Base-by-base conservation (phyloP, 2,113 vertebrate genomes). In the Rhynchomys soricoides region DNA sequence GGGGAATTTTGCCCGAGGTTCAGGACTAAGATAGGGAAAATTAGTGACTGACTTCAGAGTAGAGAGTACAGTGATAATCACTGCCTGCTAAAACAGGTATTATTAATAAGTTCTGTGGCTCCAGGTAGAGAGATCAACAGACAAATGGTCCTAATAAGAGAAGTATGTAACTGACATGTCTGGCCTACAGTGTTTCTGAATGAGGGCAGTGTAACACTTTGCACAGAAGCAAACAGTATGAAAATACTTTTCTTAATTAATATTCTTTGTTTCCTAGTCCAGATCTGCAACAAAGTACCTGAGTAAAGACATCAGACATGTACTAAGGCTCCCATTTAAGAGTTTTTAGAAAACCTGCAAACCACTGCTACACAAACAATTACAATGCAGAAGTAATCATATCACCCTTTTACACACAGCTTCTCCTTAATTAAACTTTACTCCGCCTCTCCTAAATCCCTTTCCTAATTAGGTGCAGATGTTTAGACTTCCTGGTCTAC, bases 281-380 rank as follows among this genome's bases (percentile, higher is more conserved):
- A 88, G 17, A 81, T 92, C 57, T 52, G 75, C 19, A 91, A n/a
- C 31, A 73, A 91, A 94, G 34, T 4, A 85, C 19, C 50, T 66
- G 22, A 26, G 48, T 77, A 83, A 93, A 37, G 21, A 89, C 50
- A 96, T 81, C 34, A 82, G 82, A n/a, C 29, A 95, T 59, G 64
- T 74, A 59, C 34, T 83, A 74, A 77, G 77, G 29, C 10, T 62
- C 79, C 34, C 89, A 73, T 77, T 57, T 40, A 83, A 66, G 31
- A 77, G 34, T 90, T 86, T 86, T 90, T 62, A 89, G 34, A 29
- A 45, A 40, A 37, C 11, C 73, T 87, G 82, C n/a, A 68, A 79
- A 87, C 66, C 12, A 64, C 3, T 8, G 50, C 62, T 64, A 45
- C 13, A 75, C 50, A 93, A 70, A 92, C 43, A 16, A 62, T n/a